Evolutionary conservation across 2,113 vertebrate species (phyloP), one percentile per base, ranked within the genome.

Genomic region (Menidia beryllina): DNA sequence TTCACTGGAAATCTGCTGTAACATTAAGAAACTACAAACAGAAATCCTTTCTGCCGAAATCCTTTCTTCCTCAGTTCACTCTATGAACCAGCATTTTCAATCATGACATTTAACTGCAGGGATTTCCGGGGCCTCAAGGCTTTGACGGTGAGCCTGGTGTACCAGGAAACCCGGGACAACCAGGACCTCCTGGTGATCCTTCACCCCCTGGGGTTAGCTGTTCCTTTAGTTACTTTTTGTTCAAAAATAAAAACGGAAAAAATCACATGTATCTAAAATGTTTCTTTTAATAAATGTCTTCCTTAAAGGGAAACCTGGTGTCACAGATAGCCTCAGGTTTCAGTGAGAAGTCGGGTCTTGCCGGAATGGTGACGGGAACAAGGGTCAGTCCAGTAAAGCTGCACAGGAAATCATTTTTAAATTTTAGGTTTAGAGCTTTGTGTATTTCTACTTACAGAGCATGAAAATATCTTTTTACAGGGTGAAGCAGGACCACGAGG

Each of bases 121-220:
- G 98, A 89, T 93, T 94, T 55, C 84, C 83, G 67, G 98, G 98
- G 76, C 95, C 97, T 77, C 90, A 93, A 76, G 97, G 98, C 17
- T 91, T 95, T 72, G 97, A 99, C 69, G 97, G 98, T n/a, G 96
- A 97, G 68, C 97, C 98, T 3, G 98, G 98, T 52, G 86, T 98
- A 21, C 98, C 98, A 79, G 98, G 98, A 69, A 95, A 96, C 13
- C 97, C 98, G 21, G 98, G 98, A 82, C 82, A 95, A 27, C 87
- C 96, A 1, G 98, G 98, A 54, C 93, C 96, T 65, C 93, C 96
- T 5, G 96, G 97, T 21, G 94, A 96, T 14, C 91, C 94, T 0
- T 84, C 93, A 17, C 92, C 92, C 24, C 91, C 96, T 50, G 97
- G 97, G 71, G 94, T 92, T 92, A 71, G 67, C 34, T 17, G 21